These are phyloP conservation scores for Cetoscarus ocellatus DNA, from an alignment of 2,797 vertebrate species.

Conservation along the genomic window DNA sequence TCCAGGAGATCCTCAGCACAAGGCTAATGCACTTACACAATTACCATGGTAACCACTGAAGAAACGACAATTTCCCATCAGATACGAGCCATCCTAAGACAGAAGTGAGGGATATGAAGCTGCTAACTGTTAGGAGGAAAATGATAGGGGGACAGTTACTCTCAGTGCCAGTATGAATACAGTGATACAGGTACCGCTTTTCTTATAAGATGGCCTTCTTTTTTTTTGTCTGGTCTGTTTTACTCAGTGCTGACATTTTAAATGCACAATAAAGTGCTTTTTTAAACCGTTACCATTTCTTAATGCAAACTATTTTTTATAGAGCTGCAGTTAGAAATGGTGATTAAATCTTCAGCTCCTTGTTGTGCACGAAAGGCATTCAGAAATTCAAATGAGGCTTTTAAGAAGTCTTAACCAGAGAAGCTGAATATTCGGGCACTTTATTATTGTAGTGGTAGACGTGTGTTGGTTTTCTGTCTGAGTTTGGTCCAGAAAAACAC, in stretches of 20 bases:
- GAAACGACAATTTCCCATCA: background rate
- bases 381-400: background rate
- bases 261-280: background rate
- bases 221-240: background rate
- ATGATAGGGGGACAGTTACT: background rate
- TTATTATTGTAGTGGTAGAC: conserved; percentile 5
- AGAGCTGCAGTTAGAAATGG: background rate
- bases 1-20: background rate
- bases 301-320: background rate
- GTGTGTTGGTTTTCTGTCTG: background rate
- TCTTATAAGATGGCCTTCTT: background rate
- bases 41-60: conserved; percentile 14
- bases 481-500: background rate
- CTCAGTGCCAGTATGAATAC: background rate
- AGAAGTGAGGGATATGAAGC: background rate
- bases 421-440: conserved; percentile 1
- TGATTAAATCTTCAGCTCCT: background rate
- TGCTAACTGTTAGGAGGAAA: background rate
- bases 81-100: background rate
- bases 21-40: background rate
- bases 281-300: background rate
- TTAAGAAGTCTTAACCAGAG: background rate
- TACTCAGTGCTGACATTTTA: background rate
- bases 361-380: background rate
- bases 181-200: background rate